Conservation (phyloP, 2,888 invertebrate species). For the Cheilosia pagana region DNA sequence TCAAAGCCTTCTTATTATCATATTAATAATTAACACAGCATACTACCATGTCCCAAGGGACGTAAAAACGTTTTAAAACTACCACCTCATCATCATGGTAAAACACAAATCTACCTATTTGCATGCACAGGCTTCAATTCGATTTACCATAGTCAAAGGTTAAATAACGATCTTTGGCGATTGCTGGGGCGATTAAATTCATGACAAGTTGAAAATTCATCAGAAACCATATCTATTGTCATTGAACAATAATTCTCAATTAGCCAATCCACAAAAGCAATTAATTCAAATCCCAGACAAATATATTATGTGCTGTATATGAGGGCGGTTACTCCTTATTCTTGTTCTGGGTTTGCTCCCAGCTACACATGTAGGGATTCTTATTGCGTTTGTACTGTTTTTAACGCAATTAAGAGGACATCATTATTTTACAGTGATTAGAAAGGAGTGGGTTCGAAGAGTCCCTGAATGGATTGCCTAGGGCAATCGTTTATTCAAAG, state of each 20-base stretch:
- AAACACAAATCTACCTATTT: too few species aligned
- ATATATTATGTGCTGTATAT: conserved; percentile 32
- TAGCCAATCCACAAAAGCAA: conserved; percentile 46
- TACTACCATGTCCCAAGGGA: too few species aligned
- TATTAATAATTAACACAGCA: too few species aligned
- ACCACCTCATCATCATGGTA: too few species aligned
- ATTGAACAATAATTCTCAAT: conserved; percentile 43
- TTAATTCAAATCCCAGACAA: conserved; percentile 51
- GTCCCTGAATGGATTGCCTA: too few species aligned
- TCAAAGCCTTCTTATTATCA: too few species aligned
- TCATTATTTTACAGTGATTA: background rate
- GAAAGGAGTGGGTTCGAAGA: background rate
- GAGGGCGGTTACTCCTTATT: conserved; percentile 23
- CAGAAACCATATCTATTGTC: conserved; percentile 8
- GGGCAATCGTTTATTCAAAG: too few species aligned
- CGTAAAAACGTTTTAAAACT: too few species aligned
- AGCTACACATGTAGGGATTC: background rate
- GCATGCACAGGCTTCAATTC: too few species aligned
- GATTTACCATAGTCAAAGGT: too few species aligned
- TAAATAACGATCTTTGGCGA: too few species aligned
- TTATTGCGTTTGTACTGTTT: conserved; percentile 1
- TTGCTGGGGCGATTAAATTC: too few species aligned
- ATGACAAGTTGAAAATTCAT: background rate
- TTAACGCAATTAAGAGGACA: conserved; percentile 18
- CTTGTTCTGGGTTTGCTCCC: conserved; percentile 14